Evolutionary conservation across 2,797 vertebrate genomes (phyloP).

Genomic region (Buphagus erythrorhynchus): DNA sequence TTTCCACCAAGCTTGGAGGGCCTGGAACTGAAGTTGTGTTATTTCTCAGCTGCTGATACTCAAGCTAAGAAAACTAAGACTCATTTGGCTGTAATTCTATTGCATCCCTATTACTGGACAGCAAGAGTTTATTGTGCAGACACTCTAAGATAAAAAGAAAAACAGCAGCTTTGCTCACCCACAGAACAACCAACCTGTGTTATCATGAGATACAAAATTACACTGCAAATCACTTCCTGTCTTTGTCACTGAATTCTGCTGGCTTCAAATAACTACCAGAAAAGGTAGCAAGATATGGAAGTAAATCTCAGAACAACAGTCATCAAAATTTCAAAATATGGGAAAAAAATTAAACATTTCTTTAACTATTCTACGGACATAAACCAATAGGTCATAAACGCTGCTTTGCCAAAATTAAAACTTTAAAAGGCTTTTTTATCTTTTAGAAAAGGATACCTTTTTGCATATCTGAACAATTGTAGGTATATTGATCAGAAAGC

Average conservation of each 20-base stretch:
- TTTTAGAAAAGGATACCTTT: neutral
- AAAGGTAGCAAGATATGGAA: neutral
- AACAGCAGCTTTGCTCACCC: neutral
- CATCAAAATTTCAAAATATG: neutral
- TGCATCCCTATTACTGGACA: neutral
- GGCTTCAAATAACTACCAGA: neutral
- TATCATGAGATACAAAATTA: neutral
- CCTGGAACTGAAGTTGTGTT: neutral
- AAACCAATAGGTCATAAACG: neutral
- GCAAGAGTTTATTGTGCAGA: neutral
- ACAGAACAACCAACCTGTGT: neutral
- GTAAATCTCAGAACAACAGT: neutral
- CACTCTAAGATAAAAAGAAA: neutral
- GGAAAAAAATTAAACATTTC: neutral
- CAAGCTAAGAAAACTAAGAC: neutral
- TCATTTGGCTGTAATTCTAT: neutral
- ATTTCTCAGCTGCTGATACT: neutral
- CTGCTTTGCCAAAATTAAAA: neutral
- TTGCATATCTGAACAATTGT: neutral
- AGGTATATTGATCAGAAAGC: neutral
- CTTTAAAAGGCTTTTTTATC: neutral
- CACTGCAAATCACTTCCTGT: neutral
- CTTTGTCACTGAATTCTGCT: neutral
- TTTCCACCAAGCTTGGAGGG: neutral
- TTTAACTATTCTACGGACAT: rapidly evolving